Base-by-base conservation (phyloP, 2,888 invertebrate genomes). In the Standfussiana lucernea region DNA sequence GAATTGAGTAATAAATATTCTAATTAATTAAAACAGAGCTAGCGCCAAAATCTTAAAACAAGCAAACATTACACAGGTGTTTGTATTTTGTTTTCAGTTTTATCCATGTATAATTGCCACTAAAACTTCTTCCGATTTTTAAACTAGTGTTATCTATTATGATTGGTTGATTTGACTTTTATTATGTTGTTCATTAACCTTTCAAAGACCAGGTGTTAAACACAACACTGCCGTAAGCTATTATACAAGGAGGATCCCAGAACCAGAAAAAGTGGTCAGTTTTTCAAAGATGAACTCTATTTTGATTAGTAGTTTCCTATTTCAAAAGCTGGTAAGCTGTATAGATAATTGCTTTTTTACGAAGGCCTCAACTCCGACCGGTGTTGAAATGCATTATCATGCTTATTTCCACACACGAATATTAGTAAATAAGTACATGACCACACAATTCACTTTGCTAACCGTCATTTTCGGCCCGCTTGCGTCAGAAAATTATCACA, bases 401-500 rank as follows among this genome's bases (percentile, higher is more conserved):
- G 72, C 21, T 47, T 11, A 67, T 11, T 5, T 45, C 7, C 18
- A 18, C 18, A 45, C 18, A n/a, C 7, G 37, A 45, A 35, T 13
- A 45, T 68, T 53, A 45, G n/a, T 45, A n/a, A 45, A 28, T 45
- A 45, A n/a, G 35, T 45, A 21, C 6, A 67, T 28, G 42, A 66
- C 70, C 1, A 32, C 24, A 32, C 32, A 28, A 28, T 56, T n/a
- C n/a, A 35, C 5, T 24, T 64, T 15, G 37, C 37, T 40, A 15
- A 40, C 40, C 64, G 40, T 64, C 32, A 64, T 64, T n/a, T 64
- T 40, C n/a, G n/a, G 8, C n/a, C 3, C 7, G 37, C 15, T 64
- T 64, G n/a, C 40, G 40, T 64, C n/a, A 64, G 40, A 40, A 32
- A 59, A 59, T 59, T 32, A 59, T 21, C 59, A 59, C 59, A 56